phyloP scores from a whole-genome alignment of 2,888 invertebrate species.

The Lamproptera curius region DNA sequence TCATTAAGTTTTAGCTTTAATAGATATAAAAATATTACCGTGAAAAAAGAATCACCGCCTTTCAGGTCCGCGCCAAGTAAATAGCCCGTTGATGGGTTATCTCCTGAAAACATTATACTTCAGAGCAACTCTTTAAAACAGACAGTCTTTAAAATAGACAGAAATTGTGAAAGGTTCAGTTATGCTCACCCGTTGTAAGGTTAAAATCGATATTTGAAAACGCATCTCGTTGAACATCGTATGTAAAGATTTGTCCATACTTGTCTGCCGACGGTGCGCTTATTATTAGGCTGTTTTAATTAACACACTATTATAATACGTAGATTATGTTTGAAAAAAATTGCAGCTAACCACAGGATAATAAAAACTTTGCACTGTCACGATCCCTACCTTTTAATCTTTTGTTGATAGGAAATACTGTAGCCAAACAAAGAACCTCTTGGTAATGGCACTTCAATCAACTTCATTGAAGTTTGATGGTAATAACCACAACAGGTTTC shows the following conservation, averaged over 20 bases:
- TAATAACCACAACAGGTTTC: slow-evolving; percentile 25
- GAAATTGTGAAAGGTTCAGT: too few relatives aligned
- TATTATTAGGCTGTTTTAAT: slow-evolving; percentile 44
- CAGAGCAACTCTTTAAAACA: too few relatives aligned
- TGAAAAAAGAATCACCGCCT: slow-evolving; percentile 32
- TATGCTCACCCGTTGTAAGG: slow-evolving; percentile 17
- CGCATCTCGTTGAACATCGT: slow-evolving; percentile 1
- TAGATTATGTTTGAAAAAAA: too few relatives aligned
- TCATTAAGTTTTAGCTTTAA: too few relatives aligned
- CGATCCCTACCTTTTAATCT: slow-evolving; percentile 32
- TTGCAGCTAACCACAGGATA: too few relatives aligned
- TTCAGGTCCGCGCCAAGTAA: slow-evolving; percentile 46
- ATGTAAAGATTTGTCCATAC: slow-evolving; percentile 39
- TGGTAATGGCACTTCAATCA: background rate
- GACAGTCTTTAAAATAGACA: too few relatives aligned
- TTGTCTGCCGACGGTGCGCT: slow-evolving; percentile 42
- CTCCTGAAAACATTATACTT: slow-evolving; percentile 9
- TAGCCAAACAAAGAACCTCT: slow-evolving; percentile 47
- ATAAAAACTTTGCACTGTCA: too few relatives aligned
- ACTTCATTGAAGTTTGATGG: slow-evolving; percentile 26
- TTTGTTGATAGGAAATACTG: slow-evolving; percentile 36
- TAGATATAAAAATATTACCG: slow-evolving; percentile 43
- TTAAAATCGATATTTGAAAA: slow-evolving; percentile 28
- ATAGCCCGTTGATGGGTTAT: slow-evolving; percentile 18
- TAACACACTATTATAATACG: too few relatives aligned